Evolutionary conservation across 2,888 invertebrate species (phyloP).

Genomic region (Eueremaeus valkanovi): DNA sequence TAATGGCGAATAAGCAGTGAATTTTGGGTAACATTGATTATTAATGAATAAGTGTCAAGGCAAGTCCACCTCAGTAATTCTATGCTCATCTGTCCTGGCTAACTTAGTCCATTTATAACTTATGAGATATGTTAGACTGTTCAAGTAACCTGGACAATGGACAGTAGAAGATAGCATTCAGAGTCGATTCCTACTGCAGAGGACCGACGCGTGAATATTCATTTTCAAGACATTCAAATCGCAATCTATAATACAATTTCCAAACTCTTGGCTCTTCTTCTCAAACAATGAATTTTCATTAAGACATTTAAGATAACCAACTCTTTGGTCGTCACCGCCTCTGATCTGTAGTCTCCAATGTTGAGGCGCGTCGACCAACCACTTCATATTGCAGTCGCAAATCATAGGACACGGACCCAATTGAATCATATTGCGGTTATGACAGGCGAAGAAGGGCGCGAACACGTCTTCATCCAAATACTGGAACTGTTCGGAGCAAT

Average conservation of each 20-base stretch:
- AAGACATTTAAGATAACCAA: background rate
- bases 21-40: too few relatives aligned
- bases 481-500: conserved; percentile 2
- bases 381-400: conserved; percentile 27
- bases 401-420: conserved; percentile 28
- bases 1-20: too few relatives aligned
- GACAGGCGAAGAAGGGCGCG: conserved; percentile 9
- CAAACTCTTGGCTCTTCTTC: background rate
- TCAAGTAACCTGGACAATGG: too few relatives aligned
- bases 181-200: background rate
- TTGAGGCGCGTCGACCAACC: conserved; percentile 14
- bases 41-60: too few relatives aligned
- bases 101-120: too few relatives aligned
- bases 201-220: background rate
- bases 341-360: conserved; percentile 22
- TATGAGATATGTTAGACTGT: too few relatives aligned
- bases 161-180: background rate
- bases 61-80: too few relatives aligned
- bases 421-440: conserved; percentile 4
- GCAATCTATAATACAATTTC: conserved; percentile 19
- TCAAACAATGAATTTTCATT: background rate
- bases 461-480: conserved; percentile 25
- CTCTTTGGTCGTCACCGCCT: conserved; percentile 13
- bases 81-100: too few relatives aligned
- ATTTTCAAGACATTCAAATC: background rate